phyloP scores from a whole-genome alignment of 2,888 invertebrate genomes.

The Blastobasis lacticolella region DNA sequence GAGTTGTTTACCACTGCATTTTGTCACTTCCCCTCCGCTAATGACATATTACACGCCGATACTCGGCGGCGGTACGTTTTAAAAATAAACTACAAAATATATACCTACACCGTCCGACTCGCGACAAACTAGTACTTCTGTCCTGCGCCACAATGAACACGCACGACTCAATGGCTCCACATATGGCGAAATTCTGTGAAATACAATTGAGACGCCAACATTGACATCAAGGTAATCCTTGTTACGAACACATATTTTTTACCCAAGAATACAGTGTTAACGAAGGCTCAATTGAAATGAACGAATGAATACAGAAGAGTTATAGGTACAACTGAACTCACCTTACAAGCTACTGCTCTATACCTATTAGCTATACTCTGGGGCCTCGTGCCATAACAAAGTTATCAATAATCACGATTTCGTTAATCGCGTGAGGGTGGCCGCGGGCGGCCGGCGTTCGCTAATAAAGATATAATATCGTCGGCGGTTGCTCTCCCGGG shows the following conservation, averaged over 20 bases:
- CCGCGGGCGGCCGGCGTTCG: conserved; percentile 30
- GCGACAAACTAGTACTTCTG: neutral
- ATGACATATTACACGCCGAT: conserved; percentile 47
- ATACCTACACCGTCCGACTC: conserved; percentile 7
- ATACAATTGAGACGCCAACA: too few relatives aligned
- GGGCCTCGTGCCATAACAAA: conserved; percentile 37
- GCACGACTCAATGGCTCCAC: too few relatives aligned
- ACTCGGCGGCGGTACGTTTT: conserved; percentile 32
- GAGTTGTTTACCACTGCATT: conserved; percentile 53
- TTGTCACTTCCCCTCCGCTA: conserved; percentile 62
- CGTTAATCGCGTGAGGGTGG: conserved; percentile 59
- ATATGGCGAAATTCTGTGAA: too few relatives aligned
- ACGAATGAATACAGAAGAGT: too few relatives aligned
- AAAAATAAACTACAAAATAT: conserved; percentile 40
- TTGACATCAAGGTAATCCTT: too few relatives aligned
- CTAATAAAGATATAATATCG: conserved; percentile 70
- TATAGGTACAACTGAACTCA: too few relatives aligned
- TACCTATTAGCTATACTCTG: too few relatives aligned
- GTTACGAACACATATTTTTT: too few relatives aligned
- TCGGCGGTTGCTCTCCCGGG: conserved; percentile 58
- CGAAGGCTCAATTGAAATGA: too few relatives aligned
- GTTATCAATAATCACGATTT: conserved; percentile 69
- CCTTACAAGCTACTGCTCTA: too few relatives aligned
- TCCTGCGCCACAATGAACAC: too few relatives aligned
- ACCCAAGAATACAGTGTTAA: too few relatives aligned